Evolutionary conservation across 2,888 invertebrate genomes (phyloP), one percentile per base, ranked within the genome.

Genomic region (Drosophila recens): DNA sequence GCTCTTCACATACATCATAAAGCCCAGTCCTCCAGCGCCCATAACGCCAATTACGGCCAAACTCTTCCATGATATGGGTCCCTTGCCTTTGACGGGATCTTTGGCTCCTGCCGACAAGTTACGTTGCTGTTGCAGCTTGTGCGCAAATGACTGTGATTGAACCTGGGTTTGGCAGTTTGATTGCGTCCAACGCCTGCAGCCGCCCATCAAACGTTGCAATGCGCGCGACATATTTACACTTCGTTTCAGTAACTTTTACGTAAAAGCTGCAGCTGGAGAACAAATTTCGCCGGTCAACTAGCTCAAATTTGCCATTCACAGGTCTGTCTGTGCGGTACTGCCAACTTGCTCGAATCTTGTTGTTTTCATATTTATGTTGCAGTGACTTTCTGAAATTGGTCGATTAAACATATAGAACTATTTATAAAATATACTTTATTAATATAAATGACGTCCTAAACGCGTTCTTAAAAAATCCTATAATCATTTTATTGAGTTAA

Each of bases 41-140:
- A 96, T 89, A 0, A 94, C 93, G 1, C 95, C 94, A 1, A 96
- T 95, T 23, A 95, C 93, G 8, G 94, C 93, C 72, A 97, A 93
- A 72, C 95, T 96, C 90, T 95, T 96, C 98, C 98, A 98, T 74
- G 97, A 95, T 81, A 98, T 94, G 0, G 97, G 96, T 0, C 94
- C 94, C 75, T 94, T 93, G 30, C 92, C 91, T 68, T 91, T 91
- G 4, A 77, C 76, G 2, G 91, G 86, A 76, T 91, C 88, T 10
- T 76, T 49, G 0, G 64, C 68, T 11, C 57, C 72, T 0, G 71
- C 72, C 3, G 75, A 76, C n/a, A 72, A 77, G 13, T 80, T 80
- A 20, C 80, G 75, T 54, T 74, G 75, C 48, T 67, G 73, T 17
- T 72, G 64, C 10, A 54, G 9, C 4, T 49, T 46, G 34, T 54